Percentiles rank a stretch among this genome's conserved stretches.
These are phyloP conservation scores for Drosophila equinoxialis DNA, from an alignment of 1,140 invertebrate species.

Conservation along the genomic window DNA sequence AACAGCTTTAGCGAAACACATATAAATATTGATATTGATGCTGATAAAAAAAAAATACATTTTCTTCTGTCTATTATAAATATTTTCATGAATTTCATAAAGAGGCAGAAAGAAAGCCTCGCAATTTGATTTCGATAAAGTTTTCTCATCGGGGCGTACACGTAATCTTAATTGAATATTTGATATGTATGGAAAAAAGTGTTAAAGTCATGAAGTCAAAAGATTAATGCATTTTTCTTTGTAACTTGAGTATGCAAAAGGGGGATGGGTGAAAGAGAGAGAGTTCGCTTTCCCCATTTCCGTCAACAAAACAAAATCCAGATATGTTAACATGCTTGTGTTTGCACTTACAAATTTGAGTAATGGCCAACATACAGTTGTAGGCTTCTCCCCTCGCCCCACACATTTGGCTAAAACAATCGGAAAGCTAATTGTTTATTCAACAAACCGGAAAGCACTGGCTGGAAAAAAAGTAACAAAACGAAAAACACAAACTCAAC, in stretches of 20 bases:
- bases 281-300: neutral
- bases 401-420: conserved; percentile 35
- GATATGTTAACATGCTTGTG: conserved; percentile 1
- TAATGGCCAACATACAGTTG: conserved; percentile 41
- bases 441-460: conserved; percentile 58
- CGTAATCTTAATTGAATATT: conserved; percentile 49
- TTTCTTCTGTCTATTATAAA: neutral
- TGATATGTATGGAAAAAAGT: neutral
- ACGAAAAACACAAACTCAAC: neutral
- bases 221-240: conserved; percentile 16
- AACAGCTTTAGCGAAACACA: too few species aligned
- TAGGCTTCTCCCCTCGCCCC: neutral
- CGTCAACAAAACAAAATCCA: neutral
- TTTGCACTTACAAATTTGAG: conserved; percentile 53
- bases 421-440: conserved; percentile 67
- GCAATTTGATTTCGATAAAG: conserved; percentile 39
- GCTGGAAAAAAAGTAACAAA: conserved; percentile 36
- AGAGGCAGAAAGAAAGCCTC: too few species aligned
- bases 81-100: neutral
- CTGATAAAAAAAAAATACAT: neutral
- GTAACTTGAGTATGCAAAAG: too few species aligned
- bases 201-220: neutral
- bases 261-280: too few species aligned
- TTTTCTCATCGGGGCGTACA: conserved; percentile 35
- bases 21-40: too few species aligned